phyloP scores from a whole-genome alignment of 2,113 vertebrate species.

The Apodemus sylvaticus region DNA sequence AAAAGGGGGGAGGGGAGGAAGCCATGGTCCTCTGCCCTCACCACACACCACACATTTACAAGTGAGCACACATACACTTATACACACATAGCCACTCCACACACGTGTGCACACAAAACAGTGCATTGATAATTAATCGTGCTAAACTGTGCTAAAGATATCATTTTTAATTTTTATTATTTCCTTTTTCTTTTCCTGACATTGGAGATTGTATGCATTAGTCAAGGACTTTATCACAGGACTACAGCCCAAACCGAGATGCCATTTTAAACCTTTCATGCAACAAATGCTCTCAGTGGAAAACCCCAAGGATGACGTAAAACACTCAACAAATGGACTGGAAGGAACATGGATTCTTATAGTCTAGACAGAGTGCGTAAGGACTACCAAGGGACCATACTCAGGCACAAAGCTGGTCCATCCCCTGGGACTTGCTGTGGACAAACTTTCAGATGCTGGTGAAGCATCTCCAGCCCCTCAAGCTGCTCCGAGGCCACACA shows the following conservation, averaged over 20 bases:
- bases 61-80: background rate
- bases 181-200: background rate
- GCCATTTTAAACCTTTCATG: background rate
- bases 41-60: too few species aligned
- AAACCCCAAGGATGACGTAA: background rate
- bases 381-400: background rate
- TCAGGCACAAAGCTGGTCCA: fast-evolving
- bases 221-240: background rate
- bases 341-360: fast-evolving
- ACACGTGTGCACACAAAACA: background rate
- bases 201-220: background rate
- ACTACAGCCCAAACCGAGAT: background rate
- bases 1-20: background rate
- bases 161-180: background rate
- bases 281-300: background rate
- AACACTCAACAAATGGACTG: too few species aligned
- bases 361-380: background rate
- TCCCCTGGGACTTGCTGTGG: fast-evolving
- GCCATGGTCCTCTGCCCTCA: background rate
- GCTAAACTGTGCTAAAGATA: background rate
- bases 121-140: background rate
- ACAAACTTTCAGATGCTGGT: background rate
- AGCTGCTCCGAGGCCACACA: background rate
- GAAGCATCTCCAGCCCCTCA: background rate
- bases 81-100: too few species aligned